Base-by-base conservation (phyloP, 37 sponge, comb jelly and placozoan species). In the Diacarnus erythraeanus region DNA sequence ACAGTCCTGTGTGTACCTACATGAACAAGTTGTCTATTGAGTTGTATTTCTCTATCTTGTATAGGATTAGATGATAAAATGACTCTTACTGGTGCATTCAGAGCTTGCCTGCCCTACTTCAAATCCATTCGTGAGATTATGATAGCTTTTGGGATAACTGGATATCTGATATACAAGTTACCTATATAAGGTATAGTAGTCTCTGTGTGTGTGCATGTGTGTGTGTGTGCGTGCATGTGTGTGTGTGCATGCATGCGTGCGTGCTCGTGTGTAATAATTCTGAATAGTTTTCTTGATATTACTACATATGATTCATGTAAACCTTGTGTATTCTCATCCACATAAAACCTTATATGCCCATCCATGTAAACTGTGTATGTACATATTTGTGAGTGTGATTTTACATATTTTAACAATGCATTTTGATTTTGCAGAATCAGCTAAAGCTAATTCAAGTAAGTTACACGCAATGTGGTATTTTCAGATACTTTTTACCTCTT, bases 101-200 rank as follows among this genome's bases (percentile, higher is more conserved):
- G 76, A 40, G 69, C 27, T 23, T 36, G 72, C 17, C 25, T 90
- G 25, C 86, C 60, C 42, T 77, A 42, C 57, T 41, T 90, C 23
- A 63, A 60, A 15, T 87, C 91, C 4, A 57, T 85, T 42, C 69
- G 78, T 29, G 75, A 15, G 43, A 23, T 90, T 23, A 25, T 75
- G 2, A 23, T 91, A 0, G 71, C 59, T 0, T 91, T 91, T 65
- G 26, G 34, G 40, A 83, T 86, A 59, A 91, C 91, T 3, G 83
- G 88, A 51, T 83, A 74, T 72, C 69, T 83, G 40, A 86, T 86
- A 58, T 86, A 78, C 84, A 91, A 78, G 72, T 42, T 91, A 35
- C 91, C 91, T 35, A 86, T 91, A 43, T 74, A 83, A 83, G 88
- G 91, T 91, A 85, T 2, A 27, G 18, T 27, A 17, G 17, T 27